Conservation (phyloP, 2,888 invertebrate genomes). For the Spisula solida region DNA sequence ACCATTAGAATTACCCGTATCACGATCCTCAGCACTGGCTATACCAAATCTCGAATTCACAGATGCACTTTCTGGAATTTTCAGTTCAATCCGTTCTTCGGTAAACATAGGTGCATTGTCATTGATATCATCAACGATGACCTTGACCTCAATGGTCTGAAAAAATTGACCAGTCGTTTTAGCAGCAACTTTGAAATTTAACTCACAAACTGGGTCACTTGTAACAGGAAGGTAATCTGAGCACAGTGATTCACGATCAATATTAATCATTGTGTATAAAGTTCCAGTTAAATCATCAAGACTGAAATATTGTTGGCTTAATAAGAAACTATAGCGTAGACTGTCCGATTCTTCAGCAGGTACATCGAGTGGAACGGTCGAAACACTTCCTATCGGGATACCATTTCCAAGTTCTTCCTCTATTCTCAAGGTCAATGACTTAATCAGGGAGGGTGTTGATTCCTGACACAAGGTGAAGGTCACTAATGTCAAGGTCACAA, state of each 20-base stretch:
- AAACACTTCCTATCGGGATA: slow-evolving; percentile 53
- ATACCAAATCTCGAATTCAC: slow-evolving; percentile 51
- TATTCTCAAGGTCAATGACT: slow-evolving; percentile 57
- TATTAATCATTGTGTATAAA: slow-evolving; percentile 59
- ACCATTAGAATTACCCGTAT: slow-evolving; percentile 63
- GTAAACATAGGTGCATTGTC: slow-evolving; percentile 77
- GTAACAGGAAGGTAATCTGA: background rate
- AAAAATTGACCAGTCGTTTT: slow-evolving; percentile 51
- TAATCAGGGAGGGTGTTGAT: slow-evolving; percentile 16
- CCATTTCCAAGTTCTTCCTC: slow-evolving; percentile 51
- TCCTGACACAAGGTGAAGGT: slow-evolving; percentile 53
- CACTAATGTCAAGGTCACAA: slow-evolving; percentile 51
- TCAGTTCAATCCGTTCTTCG: slow-evolving; percentile 36
- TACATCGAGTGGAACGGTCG: slow-evolving; percentile 43
- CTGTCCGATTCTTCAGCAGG: slow-evolving; percentile 38
- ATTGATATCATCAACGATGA: slow-evolving; percentile 75
- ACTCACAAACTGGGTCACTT: slow-evolving; percentile 44
- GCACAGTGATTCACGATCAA: slow-evolving; percentile 68
- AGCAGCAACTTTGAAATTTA: slow-evolving; percentile 57
- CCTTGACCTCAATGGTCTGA: slow-evolving; percentile 70
- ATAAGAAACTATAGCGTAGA: slow-evolving; percentile 46
- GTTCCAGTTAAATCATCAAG: slow-evolving; percentile 58
- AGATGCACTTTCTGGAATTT: slow-evolving; percentile 61
- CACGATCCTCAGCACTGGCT: slow-evolving; percentile 62
- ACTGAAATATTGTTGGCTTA: slow-evolving; percentile 51